Evolutionary conservation across 2,113 vertebrate genomes (phyloP).

Genomic region (Atractosteus spatula): DNA sequence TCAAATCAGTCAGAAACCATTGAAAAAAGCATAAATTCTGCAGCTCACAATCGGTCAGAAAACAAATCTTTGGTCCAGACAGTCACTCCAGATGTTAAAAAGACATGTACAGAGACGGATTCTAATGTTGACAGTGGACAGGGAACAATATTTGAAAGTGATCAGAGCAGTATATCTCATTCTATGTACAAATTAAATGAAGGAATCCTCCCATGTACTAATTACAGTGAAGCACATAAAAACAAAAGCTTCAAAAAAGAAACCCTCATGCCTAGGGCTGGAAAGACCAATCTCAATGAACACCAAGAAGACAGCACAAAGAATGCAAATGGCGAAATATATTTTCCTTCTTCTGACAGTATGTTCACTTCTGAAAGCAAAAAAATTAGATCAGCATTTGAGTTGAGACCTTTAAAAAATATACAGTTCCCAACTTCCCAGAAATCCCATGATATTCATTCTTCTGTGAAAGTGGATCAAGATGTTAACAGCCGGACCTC

Average conservation of each 20-base stretch:
- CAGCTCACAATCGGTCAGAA: not conserved
- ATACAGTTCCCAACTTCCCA: slow-evolving; percentile 49
- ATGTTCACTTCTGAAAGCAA: slow-evolving; percentile 53
- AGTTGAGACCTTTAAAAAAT: slow-evolving; percentile 58
- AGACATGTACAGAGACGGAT: not conserved
- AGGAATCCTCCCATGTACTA: not conserved
- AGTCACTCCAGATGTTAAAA: not conserved
- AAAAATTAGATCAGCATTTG: slow-evolving; percentile 61
- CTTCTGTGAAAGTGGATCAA: slow-evolving; percentile 60
- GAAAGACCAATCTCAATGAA: not conserved
- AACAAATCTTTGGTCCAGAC: not conserved
- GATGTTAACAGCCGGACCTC: slow-evolving; percentile 40
- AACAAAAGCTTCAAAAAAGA: slow-evolving; percentile 1
- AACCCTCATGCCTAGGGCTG: not conserved
- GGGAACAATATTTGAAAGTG: slow-evolving; percentile 20
- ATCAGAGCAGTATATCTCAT: not conserved
- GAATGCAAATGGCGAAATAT: not conserved
- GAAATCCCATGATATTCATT: slow-evolving; percentile 43
- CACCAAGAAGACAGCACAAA: not conserved
- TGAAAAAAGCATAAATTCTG: not conserved
- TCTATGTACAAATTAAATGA: not conserved
- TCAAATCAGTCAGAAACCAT: not conserved
- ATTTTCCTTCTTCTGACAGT: slow-evolving; percentile 36
- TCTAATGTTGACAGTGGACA: not conserved
- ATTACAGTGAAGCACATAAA: not conserved